Conservation (phyloP, 2,888 invertebrate genomes). For the Cantharis rufa region DNA sequence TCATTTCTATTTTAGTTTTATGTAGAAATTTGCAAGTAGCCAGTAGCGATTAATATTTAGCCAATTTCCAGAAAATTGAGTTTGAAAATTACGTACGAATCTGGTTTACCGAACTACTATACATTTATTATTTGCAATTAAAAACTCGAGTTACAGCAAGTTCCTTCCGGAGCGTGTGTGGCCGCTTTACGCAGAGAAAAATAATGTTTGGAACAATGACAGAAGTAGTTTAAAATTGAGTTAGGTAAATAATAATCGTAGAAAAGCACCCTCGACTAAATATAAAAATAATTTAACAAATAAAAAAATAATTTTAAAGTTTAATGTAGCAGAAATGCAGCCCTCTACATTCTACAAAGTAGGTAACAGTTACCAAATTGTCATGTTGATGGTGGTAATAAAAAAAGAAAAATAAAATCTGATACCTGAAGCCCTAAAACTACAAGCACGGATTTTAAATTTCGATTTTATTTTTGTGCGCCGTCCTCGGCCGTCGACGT, state of each 20-base stretch:
- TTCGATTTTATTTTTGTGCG: background rate
- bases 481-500: background rate
- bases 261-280: background rate
- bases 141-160: too few species aligned
- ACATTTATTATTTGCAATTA: too few species aligned
- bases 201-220: background rate
- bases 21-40: too few species aligned
- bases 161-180: background rate
- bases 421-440: background rate
- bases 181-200: background rate
- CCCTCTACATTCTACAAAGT: background rate
- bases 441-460: background rate
- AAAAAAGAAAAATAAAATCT: background rate
- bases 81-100: too few species aligned
- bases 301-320: background rate
- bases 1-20: too few species aligned
- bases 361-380: background rate
- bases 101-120: too few species aligned
- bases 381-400: background rate
- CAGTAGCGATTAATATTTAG: too few species aligned
- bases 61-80: too few species aligned
- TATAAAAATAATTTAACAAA: background rate
- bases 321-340: background rate
- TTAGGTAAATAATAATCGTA: background rate
- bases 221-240: background rate